Percentiles rank a stretch among this genome's conserved stretches.
Conservation (phyloP, 1,140 invertebrate genomes). For the Tetramorium parvispinum region DNA sequence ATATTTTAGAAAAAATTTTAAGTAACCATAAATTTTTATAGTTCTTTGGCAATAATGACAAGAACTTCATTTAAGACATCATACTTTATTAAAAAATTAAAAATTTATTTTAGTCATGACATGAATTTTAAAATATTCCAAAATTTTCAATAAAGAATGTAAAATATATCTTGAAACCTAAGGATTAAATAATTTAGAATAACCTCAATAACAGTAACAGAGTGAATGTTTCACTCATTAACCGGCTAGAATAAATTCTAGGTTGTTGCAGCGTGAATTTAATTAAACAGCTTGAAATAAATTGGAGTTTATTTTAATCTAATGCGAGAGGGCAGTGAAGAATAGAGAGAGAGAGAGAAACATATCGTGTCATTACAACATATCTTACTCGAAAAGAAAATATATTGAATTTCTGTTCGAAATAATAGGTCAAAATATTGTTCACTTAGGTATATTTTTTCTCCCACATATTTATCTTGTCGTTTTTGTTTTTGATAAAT, state of each 20-base stretch:
- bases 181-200: neutral
- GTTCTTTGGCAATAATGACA: neutral
- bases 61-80: neutral
- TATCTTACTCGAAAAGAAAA: neutral
- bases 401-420: neutral
- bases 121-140: neutral
- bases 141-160: neutral
- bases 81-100: neutral
- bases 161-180: neutral
- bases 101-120: neutral
- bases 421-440: neutral
- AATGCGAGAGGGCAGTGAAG: neutral
- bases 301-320: constrained; percentile 5
- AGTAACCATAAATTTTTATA: neutral
- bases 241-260: neutral
- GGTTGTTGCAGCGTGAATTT: neutral
- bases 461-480: neutral
- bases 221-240: neutral
- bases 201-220: neutral
- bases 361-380: neutral
- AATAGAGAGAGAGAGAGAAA: neutral
- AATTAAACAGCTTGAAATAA: constrained; percentile 6
- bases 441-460: neutral
- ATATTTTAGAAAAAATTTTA: neutral
- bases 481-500: neutral